phyloP scores from a whole-genome alignment of 2,113 vertebrate genomes.

The Passer domesticus region DNA sequence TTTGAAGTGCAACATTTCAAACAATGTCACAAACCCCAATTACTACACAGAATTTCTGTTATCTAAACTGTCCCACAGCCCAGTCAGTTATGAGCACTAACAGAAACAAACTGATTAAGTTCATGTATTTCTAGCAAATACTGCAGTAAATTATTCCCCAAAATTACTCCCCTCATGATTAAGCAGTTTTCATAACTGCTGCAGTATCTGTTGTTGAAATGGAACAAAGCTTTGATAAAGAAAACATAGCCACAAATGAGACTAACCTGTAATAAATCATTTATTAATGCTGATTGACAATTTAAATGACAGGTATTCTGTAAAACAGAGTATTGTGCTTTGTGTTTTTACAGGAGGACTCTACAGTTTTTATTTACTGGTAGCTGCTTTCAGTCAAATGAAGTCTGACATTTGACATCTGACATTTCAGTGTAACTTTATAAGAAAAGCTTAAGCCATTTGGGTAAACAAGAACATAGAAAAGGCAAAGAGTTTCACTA shows the following conservation, averaged over 20 bases:
- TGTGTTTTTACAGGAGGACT: not conserved
- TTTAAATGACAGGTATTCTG: not conserved
- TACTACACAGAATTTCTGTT: not conserved
- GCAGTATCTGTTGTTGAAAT: not conserved
- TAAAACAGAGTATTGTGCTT: not conserved
- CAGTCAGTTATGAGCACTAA: not conserved
- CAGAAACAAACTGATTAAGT: not conserved
- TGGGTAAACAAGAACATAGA: not conserved
- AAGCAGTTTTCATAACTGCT: not conserved
- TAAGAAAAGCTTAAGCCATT: not conserved
- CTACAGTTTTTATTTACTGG: not conserved
- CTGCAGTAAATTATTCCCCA: not conserved
- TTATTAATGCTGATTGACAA: not conserved
- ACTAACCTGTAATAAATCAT: not conserved
- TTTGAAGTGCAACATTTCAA: not conserved
- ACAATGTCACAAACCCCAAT: not conserved
- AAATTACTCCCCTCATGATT: not conserved
- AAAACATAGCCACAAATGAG: not conserved
- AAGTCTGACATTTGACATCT: not conserved
- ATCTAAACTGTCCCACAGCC: not conserved
- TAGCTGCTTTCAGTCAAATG: not conserved
- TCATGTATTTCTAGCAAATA: not conserved
- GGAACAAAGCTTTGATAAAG: not conserved
- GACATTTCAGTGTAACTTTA: not conserved
- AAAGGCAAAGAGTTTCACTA: not conserved